Evolutionary conservation across 2,888 invertebrate genomes (phyloP).

Genomic region (Sarcophaga caerulescens): DNA sequence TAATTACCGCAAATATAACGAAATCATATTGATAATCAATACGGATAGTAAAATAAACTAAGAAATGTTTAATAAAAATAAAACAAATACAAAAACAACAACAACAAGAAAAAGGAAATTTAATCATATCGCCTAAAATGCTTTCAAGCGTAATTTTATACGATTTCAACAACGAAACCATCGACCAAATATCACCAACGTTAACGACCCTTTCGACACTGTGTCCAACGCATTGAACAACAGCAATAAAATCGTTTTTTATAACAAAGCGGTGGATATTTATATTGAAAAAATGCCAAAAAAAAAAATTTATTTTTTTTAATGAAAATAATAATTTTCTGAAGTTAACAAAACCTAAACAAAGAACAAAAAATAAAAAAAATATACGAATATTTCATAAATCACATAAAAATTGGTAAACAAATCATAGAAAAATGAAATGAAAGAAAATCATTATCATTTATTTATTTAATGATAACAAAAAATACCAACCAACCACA

Average conservation of each 20-base stretch:
- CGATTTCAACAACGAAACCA: too few species aligned
- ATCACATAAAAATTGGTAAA: neutral
- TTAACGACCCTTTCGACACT: too few species aligned
- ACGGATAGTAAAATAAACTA: slow-evolving; percentile 7
- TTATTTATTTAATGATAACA: neutral
- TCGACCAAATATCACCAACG: too few species aligned
- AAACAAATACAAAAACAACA: too few species aligned
- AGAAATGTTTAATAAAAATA: too few species aligned
- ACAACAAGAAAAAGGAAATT: neutral
- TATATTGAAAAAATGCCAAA: neutral
- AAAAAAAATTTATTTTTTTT: too few species aligned
- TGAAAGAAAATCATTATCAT: neutral
- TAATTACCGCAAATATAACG: slow-evolving; percentile 4
- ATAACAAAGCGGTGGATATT: neutral
- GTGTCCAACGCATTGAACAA: neutral
- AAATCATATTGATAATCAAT: slow-evolving; percentile 15
- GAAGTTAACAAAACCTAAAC: too few species aligned
- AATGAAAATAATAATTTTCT: too few species aligned
- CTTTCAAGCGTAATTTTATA: neutral
- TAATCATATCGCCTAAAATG: slow-evolving; percentile 21
- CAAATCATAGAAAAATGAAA: neutral
- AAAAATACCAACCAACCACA: neutral
- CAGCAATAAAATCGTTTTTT: neutral
- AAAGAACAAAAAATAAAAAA: neutral
- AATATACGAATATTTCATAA: neutral